Percentiles rank a stretch among this genome's conserved stretches.
These are phyloP conservation scores for Palythoa grandiflora DNA, from an alignment of 92 coral and sea anemone species.

Conservation along the genomic window DNA sequence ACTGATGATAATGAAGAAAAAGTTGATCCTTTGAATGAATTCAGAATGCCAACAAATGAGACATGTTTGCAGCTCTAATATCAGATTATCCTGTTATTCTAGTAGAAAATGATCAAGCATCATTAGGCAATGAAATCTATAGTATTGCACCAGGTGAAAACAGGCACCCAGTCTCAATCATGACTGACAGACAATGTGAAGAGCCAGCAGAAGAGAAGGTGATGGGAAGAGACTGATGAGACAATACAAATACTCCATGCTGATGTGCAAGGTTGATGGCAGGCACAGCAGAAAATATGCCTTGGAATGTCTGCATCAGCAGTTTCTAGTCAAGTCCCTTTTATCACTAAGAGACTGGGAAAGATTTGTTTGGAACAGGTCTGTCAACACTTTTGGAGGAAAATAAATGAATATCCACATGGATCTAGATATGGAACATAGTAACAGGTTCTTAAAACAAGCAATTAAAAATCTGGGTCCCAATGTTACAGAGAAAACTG, in stretches of 20 bases:
- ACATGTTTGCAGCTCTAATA: conserved; percentile 9
- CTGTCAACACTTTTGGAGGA: conserved; percentile 54
- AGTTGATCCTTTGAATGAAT: conserved; percentile 64
- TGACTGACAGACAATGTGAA: conserved; percentile 49
- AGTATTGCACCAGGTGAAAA: no score
- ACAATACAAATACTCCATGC: conserved; percentile 68
- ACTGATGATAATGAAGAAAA: conserved; percentile 52
- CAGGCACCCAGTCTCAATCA: no score
- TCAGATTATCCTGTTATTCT: conserved; percentile 63
- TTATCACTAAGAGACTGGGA: conserved; percentile 55
- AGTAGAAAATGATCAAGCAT: conserved; percentile 35
- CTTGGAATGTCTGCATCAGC: conserved; percentile 55
- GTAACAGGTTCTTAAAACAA: conserved; percentile 64
- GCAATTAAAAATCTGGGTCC: conserved; percentile 58
- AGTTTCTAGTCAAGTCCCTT: conserved; percentile 43
- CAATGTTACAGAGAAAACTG: conserved; percentile 57
- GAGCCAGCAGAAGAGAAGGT: conserved; percentile 58
- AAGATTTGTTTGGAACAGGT: conserved; percentile 60
- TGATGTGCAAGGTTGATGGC: conserved; percentile 64
- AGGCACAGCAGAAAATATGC: conserved; percentile 58
- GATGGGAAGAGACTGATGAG: conserved; percentile 74
- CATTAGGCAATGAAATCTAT: conserved; percentile 57
- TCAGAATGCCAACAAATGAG: conserved; percentile 56
- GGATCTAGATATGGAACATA: conserved; percentile 52
- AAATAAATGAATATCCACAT: conserved; percentile 55